These are phyloP conservation scores for Melikaiella ostensackeni DNA, from an alignment of 2,888 invertebrate species.

Conservation along the genomic window DNA sequence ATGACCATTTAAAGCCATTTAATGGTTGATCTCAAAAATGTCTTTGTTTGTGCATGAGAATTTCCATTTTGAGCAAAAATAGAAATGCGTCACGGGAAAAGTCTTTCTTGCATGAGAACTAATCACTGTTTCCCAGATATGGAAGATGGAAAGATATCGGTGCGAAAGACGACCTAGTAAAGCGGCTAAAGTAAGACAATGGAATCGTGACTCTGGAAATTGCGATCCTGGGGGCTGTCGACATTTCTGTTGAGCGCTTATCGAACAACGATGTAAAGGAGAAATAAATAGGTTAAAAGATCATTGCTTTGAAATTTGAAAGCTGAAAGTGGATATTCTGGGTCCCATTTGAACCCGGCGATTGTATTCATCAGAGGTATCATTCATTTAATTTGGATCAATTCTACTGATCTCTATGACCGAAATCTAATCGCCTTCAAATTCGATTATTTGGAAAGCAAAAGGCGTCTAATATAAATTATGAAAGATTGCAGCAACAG, in stretches of 20 bases:
- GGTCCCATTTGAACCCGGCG: background rate
- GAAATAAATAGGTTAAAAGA: background rate
- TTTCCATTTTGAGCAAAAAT: background rate
- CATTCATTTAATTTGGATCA: background rate
- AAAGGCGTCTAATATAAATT: background rate
- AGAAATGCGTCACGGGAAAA: background rate
- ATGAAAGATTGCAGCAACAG: background rate
- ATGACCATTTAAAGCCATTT: too few species aligned
- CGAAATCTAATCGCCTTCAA: background rate
- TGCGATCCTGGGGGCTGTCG: constrained; percentile 12
- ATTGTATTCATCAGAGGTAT: background rate
- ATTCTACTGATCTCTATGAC: too few species aligned
- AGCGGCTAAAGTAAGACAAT: constrained; percentile 35
- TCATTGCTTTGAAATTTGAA: constrained; percentile 12
- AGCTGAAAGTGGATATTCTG: constrained; percentile 3
- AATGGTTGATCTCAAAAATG: background rate
- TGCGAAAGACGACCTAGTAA: constrained; percentile 31
- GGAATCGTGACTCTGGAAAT: constrained; percentile 39
- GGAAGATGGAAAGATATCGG: background rate
- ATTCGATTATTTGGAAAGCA: too few species aligned
- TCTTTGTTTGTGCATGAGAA: background rate
- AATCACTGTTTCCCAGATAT: constrained; percentile 7
- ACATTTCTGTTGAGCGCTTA: constrained; percentile 18
- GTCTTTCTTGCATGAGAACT: constrained; percentile 29
- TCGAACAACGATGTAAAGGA: constrained; percentile 15